phyloP scores from a whole-genome alignment of 2,888 invertebrate genomes.

The Boloria selene region DNA sequence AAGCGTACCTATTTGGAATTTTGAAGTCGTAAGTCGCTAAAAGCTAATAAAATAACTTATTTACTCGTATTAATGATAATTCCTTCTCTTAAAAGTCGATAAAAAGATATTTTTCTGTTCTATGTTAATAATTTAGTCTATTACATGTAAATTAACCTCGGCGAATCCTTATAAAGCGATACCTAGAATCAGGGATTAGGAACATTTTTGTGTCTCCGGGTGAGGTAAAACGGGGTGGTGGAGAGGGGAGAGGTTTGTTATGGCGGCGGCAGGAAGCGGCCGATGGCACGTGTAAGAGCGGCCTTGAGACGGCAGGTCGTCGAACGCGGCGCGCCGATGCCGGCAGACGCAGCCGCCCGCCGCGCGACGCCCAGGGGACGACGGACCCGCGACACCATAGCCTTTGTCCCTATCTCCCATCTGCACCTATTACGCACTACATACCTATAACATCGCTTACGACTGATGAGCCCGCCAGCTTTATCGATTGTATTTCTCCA shows the following conservation, averaged over 20 bases:
- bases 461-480: conserved; percentile 1
- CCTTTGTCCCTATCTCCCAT: conserved; percentile 50
- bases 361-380: conserved; percentile 38
- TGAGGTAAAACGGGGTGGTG: conserved; percentile 53
- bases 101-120: conserved; percentile 18
- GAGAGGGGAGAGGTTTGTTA: conserved; percentile 74
- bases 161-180: conserved; percentile 40
- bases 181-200: conserved; percentile 45
- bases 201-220: conserved; percentile 44
- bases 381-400: conserved; percentile 40
- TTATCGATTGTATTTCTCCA: conserved; percentile 14
- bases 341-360: conserved; percentile 51
- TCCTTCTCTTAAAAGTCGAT: no score
- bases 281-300: conserved; percentile 77
- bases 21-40: no score
- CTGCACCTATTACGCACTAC: conserved; percentile 29
- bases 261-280: conserved; percentile 76
- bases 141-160: conserved; percentile 32
- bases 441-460: conserved; percentile 2
- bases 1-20: no score
- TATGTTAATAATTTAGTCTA: conserved; percentile 13
- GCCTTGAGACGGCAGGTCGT: conserved; percentile 78
- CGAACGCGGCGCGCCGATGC: conserved; percentile 65
- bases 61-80: no score
- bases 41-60: no score